A percentile compares a stretch with the other conserved stretches of the same genome.
phyloP scores from a whole-genome alignment of 2,113 vertebrate species.

The Hypomesus transpacificus region DNA sequence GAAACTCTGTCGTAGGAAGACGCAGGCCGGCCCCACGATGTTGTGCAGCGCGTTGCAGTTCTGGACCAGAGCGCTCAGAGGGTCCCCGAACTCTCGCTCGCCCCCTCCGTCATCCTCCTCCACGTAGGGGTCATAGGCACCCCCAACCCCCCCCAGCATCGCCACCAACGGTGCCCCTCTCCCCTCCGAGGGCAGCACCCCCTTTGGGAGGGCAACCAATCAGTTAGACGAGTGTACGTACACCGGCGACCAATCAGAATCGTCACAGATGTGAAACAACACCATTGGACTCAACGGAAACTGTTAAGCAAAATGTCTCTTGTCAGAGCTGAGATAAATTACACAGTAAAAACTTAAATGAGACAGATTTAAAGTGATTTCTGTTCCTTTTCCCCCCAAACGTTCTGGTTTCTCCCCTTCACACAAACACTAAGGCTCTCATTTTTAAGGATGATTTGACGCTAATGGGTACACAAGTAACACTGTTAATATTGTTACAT shows the following conservation, averaged over 20 bases:
- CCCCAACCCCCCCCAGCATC: conserved; percentile 49
- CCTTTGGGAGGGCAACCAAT: conserved; percentile 58
- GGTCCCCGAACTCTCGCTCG: conserved; percentile 61
- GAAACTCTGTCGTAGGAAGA: conserved; percentile 75
- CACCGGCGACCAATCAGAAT: not conserved
- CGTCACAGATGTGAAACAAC: not conserved
- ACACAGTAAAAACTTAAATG: too few relatives aligned
- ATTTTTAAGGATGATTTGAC: too few relatives aligned
- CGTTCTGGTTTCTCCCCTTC: too few relatives aligned
- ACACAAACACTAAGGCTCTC: too few relatives aligned
- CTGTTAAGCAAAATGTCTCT: too few relatives aligned
- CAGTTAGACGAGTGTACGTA: not conserved
- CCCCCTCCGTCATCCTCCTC: conserved; percentile 59
- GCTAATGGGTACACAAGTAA: too few relatives aligned
- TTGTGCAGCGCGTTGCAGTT: conserved; percentile 75
- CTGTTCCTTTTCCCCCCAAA: too few relatives aligned
- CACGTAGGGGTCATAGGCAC: conserved; percentile 50
- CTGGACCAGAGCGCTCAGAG: conserved; percentile 70
- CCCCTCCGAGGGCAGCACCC: conserved; percentile 40
- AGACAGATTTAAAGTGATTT: too few relatives aligned
- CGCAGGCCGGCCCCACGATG: conserved; percentile 75
- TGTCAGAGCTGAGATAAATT: too few relatives aligned
- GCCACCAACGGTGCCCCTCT: conserved; percentile 38
- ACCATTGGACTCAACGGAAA: too few relatives aligned
- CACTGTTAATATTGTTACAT: too few relatives aligned